Base-by-base conservation (phyloP, 2,888 invertebrate species). In the Drosophila hawaiiensis region DNA sequence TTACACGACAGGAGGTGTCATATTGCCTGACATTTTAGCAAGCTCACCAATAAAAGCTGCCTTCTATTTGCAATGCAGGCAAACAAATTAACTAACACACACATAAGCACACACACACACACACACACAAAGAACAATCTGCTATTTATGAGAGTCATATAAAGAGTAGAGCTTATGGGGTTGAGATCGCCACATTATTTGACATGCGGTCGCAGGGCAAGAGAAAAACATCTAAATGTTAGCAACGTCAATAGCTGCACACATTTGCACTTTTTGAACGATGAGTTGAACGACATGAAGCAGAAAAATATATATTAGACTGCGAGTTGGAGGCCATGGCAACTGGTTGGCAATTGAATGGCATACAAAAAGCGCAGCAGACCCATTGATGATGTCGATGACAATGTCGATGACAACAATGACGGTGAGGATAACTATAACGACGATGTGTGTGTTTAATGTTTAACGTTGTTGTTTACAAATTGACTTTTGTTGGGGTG, bases 201-300 rank as follows among this genome's bases (percentile, higher is more conserved):
- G 77, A 65, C 80, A 65, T 80, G 81, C 47, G 77, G 61, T 64
- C 60, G 64, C 19, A 29, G 50, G 53, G 49, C 43, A 55, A 19
- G 49, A 33, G 58, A 31, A 60, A 70, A 56, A 56, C 68, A 90
- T 79, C 80, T 66, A 88, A 85, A 90, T 88, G 88, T 90, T 84
- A 84, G 85, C 73, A 71, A 71, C 79, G 82, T 78, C 90, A 82
- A 87, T 90, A 82, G 73, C 67, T 89, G 66, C 78, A 78, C 74
- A 73, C 81, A 89, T 81, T 76, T 73, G 72, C 82, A 75, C 80
- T 73, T 80, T 76, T 55, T 65, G 59, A 47, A 47, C 58, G 75
- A 80, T 68, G 60, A 59, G 56, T 56, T 78, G 59, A 68, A 47
- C 37, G 50, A 50, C 76, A 49, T 43, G 31, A 7, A 19, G n/a